Conservation (phyloP, 2,888 invertebrate species). For the Meta bourneti region DNA sequence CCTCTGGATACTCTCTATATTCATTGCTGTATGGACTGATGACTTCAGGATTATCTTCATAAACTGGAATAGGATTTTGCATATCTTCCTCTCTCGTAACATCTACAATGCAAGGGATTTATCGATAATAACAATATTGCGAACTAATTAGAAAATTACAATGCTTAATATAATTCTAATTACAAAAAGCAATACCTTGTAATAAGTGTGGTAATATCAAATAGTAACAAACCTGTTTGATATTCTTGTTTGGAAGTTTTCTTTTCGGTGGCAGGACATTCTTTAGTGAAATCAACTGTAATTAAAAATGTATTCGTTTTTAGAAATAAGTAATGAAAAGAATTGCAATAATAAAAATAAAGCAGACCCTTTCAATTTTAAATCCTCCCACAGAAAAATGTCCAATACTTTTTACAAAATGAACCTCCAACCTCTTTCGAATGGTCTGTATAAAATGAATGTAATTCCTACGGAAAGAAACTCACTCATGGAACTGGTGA, state of each 20-base stretch:
- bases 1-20: conserved; percentile 28
- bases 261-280: conserved; percentile 1
- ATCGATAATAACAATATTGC: background rate
- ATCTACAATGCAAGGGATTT: background rate
- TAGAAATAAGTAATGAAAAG: background rate
- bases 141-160: too few relatives aligned
- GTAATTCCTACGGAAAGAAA: too few relatives aligned
- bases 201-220: background rate
- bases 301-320: background rate
- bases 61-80: background rate
- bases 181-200: too few relatives aligned
- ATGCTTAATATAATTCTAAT: too few relatives aligned
- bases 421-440: too few relatives aligned
- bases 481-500: too few relatives aligned
- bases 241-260: background rate
- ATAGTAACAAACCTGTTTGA: background rate
- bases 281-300: conserved; percentile 41
- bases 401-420: too few relatives aligned
- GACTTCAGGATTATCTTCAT: conserved; percentile 2
- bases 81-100: conserved; percentile 3
- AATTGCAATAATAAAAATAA: too few relatives aligned
- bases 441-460: too few relatives aligned
- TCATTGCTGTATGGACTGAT: conserved; percentile 15
- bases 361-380: too few relatives aligned
- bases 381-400: too few relatives aligned